Base-by-base conservation (phyloP, 2,888 invertebrate species). In the Ophion ventricosus region DNA sequence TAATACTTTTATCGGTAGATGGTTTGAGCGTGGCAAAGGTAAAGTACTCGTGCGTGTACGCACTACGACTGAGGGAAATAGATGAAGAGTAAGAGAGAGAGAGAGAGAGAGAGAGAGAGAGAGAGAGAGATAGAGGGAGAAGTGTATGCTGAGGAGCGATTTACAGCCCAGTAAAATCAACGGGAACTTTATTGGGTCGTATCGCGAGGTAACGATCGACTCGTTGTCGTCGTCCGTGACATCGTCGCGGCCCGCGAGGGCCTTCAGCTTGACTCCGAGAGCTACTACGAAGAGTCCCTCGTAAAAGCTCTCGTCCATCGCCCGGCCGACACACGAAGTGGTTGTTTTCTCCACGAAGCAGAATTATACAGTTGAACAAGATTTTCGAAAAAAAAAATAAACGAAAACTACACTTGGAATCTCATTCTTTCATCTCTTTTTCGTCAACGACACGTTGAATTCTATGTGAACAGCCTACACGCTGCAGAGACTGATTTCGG, bases 141-240 rank as follows among this genome's bases (percentile, higher is more conserved):
- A 73, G 69, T 80, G 80, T 82, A 49, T 17, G 59, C 84, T 43
- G 66, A 80, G 84, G 82, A 85, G 82, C 83, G 85, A 85, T 89
- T 89, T 89, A 89, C 86, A 85, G 88, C 85, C 82, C 80, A 83
- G 87, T 89, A 89, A 90, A 89, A 86, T 87, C 87, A 87, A 87
- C 85, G 84, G 84, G 84, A 87, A 87, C 87, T 90, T 90, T 89
- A 90, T 90, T 88, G 88, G 87, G 84, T 86, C 80, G 80, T 85
- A 83, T 83, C 86, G 80, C 87, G 88, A 86, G 87, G 87, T 89
- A 89, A 90, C 89, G 88, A 88, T 88, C 88, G 86, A 84, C 85
- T 87, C 88, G 88, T 88, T 85, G 83, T 86, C 86, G 89, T 89
- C 87, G 87, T 75, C 86, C 88, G 87, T 75, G 85, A 84, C 85